phyloP scores from a whole-genome alignment of 2,113 vertebrate genomes.

The Actenoides lindsayi region DNA sequence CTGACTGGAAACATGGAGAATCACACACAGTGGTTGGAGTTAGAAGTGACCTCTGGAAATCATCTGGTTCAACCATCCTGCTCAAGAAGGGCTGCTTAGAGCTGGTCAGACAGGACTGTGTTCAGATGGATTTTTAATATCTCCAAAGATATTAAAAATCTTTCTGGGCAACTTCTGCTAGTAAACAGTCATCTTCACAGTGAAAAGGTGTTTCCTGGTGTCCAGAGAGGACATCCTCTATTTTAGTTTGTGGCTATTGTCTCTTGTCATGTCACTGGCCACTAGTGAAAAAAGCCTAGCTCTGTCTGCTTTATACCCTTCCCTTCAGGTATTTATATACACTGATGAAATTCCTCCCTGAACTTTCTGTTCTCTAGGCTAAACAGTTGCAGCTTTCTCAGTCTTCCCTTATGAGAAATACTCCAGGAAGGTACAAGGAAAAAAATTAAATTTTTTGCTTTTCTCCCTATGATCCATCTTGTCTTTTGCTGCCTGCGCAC shows the following conservation, averaged over 20 bases:
- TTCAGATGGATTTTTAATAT: background rate
- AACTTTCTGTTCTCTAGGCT: background rate
- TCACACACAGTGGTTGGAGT: background rate
- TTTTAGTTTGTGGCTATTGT: background rate
- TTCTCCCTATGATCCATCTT: background rate
- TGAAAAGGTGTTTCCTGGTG: background rate
- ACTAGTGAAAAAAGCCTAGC: background rate
- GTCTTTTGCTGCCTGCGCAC: background rate
- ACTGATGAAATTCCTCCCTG: background rate
- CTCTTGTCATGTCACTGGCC: background rate
- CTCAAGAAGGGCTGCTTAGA: background rate
- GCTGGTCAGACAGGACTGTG: accelerated
- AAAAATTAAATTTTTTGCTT: background rate
- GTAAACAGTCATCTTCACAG: background rate
- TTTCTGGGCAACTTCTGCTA: background rate
- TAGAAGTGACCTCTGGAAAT: background rate
- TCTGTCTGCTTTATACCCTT: background rate
- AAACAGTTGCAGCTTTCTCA: background rate
- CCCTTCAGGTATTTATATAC: background rate
- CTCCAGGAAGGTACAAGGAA: background rate
- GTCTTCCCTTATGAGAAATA: background rate
- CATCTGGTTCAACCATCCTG: background rate
- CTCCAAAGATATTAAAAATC: background rate
- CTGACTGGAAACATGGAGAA: background rate
- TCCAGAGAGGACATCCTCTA: background rate